Evolutionary conservation across 92 coral and sea anemone species (phyloP).

Genomic region (Heliopora coerulea): DNA sequence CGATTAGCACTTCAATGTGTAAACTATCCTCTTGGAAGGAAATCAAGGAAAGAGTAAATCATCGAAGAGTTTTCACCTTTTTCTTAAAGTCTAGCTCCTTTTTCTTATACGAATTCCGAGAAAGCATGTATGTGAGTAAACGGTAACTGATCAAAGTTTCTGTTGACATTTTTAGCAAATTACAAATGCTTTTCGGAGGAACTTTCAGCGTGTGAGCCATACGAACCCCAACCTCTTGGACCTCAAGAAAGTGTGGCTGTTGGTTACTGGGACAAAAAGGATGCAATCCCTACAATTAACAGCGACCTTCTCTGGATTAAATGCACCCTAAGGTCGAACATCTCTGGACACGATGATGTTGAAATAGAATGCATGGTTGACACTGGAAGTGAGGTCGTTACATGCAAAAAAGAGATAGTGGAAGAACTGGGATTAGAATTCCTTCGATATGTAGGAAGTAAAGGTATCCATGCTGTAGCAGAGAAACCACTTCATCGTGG

Average conservation of each 20-base stretch:
- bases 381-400: slow-evolving; percentile 88
- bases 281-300: neutral
- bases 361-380: slow-evolving; percentile 64
- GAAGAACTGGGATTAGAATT: slow-evolving; percentile 36
- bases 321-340: slow-evolving; percentile 15
- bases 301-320: slow-evolving; percentile 10
- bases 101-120: no score
- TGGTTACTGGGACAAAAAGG: slow-evolving; percentile 10
- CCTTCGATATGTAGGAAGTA: slow-evolving; percentile 53
- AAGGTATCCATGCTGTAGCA: slow-evolving; percentile 59
- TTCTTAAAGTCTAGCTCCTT: no score
- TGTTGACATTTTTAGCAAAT: neutral
- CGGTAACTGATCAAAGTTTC: no score
- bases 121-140: no score
- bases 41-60: no score
- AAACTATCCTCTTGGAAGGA: no score
- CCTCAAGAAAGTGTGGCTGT: neutral
- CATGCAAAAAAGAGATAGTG: slow-evolving; percentile 46
- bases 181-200: neutral
- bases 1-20: no score
- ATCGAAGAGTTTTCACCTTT: no score
- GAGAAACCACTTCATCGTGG: slow-evolving; percentile 60
- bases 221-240: neutral
- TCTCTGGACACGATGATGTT: slow-evolving; percentile 25
- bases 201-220: no score